Conservation (phyloP, 2,888 invertebrate species). For the Acheta domesticus region DNA sequence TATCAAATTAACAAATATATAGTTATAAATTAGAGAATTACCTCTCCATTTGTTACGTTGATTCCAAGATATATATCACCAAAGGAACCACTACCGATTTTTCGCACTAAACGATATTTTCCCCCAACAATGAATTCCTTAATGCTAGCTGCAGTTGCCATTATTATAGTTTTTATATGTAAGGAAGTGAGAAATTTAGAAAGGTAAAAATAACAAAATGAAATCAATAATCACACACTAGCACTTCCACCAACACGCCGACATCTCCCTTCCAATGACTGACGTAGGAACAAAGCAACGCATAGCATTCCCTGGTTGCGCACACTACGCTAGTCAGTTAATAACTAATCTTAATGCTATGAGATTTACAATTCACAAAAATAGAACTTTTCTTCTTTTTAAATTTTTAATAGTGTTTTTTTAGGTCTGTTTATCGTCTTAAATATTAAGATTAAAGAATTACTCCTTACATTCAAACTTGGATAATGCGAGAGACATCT, state of each 20-base stretch:
- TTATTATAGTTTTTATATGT: conserved; percentile 31
- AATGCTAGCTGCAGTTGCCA: conserved; percentile 34
- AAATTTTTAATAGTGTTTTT: too few species aligned
- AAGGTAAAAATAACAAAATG: conserved; percentile 35
- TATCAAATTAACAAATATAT: not conserved
- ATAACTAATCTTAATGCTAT: not conserved
- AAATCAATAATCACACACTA: conserved; percentile 45
- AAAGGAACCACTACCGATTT: conserved; percentile 98
- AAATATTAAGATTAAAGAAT: too few species aligned
- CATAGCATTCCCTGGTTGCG: conserved; percentile 29
- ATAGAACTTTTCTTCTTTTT: too few species aligned
- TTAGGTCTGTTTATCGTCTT: too few species aligned
- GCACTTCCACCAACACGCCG: conserved; percentile 55
- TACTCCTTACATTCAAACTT: too few species aligned
- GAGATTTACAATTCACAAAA: too few species aligned
- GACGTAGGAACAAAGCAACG: conserved; percentile 37
- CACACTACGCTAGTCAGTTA: not conserved
- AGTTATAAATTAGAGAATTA: conserved; percentile 48
- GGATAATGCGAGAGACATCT: too few species aligned
- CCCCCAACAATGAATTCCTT: conserved; percentile 83
- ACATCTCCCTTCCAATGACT: conserved; percentile 52
- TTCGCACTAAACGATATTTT: conserved; percentile 91
- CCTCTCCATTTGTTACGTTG: conserved; percentile 86
- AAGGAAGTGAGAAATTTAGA: conserved; percentile 34
- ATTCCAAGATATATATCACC: conserved; percentile 98